Conservation (phyloP, 2,797 vertebrate genomes). For the Pantherophis vulpinus region DNA sequence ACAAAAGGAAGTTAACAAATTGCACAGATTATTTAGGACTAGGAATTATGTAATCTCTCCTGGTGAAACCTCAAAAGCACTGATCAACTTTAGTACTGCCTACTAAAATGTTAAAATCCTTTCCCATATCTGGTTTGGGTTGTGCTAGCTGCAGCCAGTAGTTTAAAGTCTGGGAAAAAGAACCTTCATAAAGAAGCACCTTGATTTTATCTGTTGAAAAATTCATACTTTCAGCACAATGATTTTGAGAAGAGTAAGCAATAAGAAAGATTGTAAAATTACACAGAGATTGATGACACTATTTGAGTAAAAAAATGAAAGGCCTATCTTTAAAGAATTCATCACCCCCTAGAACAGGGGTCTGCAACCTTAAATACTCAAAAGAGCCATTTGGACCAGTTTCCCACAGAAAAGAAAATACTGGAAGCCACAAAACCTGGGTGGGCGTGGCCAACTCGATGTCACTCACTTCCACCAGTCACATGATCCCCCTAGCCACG, state of each 20-base stretch:
- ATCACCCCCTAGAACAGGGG: not conserved
- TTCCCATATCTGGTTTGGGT: slow-evolving; percentile 1
- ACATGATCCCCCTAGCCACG: too few species aligned
- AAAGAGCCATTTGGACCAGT: too few species aligned
- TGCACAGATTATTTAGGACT: slow-evolving; percentile 14
- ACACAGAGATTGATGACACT: not conserved
- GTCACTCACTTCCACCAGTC: too few species aligned
- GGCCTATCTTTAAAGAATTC: not conserved
- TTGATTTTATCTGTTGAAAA: not conserved
- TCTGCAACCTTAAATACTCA: too few species aligned
- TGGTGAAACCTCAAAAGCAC: not conserved
- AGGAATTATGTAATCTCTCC: slow-evolving; percentile 10
- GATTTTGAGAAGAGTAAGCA: not conserved
- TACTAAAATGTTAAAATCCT: not conserved
- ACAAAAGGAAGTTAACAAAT: slow-evolving; percentile 29
- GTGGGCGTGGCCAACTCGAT: too few species aligned
- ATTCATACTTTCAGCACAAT: not conserved
- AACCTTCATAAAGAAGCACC: not conserved
- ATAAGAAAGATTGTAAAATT: not conserved
- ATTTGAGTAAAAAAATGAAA: not conserved
- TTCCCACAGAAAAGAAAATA: too few species aligned
- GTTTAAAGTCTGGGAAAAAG: not conserved
- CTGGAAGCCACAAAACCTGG: too few species aligned
- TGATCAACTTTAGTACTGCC: not conserved
- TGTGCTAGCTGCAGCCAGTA: not conserved